Evolutionary conservation across 2,888 invertebrate genomes (phyloP), one percentile per base, ranked within the genome.

Genomic region (Frankliniella intonsa): DNA sequence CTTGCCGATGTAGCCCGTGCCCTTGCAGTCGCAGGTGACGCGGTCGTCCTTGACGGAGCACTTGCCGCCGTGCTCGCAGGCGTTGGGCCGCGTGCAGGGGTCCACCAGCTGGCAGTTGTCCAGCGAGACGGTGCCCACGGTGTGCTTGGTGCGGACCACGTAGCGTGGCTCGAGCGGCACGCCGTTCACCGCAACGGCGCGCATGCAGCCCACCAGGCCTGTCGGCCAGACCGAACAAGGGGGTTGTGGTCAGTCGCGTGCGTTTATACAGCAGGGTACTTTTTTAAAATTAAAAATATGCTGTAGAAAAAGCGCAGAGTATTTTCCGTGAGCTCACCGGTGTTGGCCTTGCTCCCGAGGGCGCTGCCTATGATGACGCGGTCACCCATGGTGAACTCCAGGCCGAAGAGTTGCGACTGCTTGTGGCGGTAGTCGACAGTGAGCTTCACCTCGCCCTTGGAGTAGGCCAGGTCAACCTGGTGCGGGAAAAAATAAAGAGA

Each of bases 61-160:
- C 85, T 94, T 93, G 0, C 97, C 97, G 1, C 94, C 96, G 87
- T 98, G 97, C 86, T 97, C 96, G 86, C 97, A 97, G 80, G 96
- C 96, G 86, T 96, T 95, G 0, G 96, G 96, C 84, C 96, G 90
- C 65, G 93, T 93, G 86, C 97, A 97, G 0, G 96, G 96, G 88
- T 97, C 95, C 1, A 97, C 94, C 86, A 96, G 94, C 86, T 94
- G 92, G 87, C 97, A 97, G 86, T 96, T 95, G 86, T 97, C 97
- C 84, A 97, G 89, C 0, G 96, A 96, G 17, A 97, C 95, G 88
- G 96, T 95, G 7, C 96, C 96, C 0, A 95, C 94, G 0, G 94
- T 94, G 84, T 95, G 90, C 85, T 95, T 93, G 8, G 95, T 94
- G 87, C 95, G 94, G 84, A 95, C 92, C 81, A 96, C 93, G 85